These are phyloP conservation scores for Himalopsyche anomala DNA, from an alignment of 2,888 invertebrate species.

Conservation along the genomic window DNA sequence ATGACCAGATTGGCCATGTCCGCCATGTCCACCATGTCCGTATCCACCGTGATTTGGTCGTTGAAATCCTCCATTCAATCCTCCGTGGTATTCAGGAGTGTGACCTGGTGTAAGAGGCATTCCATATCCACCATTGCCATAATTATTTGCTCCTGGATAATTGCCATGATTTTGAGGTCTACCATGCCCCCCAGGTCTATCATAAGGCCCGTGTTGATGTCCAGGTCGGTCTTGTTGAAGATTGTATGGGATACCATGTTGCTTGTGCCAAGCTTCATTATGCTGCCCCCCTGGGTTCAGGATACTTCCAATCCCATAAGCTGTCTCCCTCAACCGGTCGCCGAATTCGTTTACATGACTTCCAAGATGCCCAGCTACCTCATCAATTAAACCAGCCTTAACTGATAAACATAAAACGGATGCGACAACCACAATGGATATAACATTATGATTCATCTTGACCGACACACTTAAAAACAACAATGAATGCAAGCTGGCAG, in stretches of 20 bases:
- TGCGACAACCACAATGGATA: not conserved
- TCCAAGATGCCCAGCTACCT: slow-evolving; percentile 54
- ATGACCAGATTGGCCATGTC: slow-evolving; percentile 46
- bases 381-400: slow-evolving; percentile 57
- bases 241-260: slow-evolving; percentile 32
- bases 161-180: not conserved
- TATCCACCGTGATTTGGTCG: slow-evolving; percentile 32
- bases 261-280: slow-evolving; percentile 13
- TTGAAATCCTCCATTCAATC: slow-evolving; percentile 22
- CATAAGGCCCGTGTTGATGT: not conserved
- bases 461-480: too few species aligned
- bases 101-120: not conserved
- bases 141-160: not conserved
- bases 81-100: not conserved
- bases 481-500: too few species aligned
- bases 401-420: slow-evolving; percentile 25
- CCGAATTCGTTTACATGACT: slow-evolving; percentile 52
- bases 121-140: not conserved
- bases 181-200: slow-evolving; percentile 35
- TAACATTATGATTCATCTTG: slow-evolving; percentile 31
- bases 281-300: slow-evolving; percentile 9
- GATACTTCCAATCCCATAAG: slow-evolving; percentile 25
- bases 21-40: slow-evolving; percentile 52
- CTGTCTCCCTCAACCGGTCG: slow-evolving; percentile 15
- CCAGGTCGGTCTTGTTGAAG: not conserved